phyloP scores from a whole-genome alignment of 2,888 invertebrate genomes.

The Cyaniris semiargus region DNA sequence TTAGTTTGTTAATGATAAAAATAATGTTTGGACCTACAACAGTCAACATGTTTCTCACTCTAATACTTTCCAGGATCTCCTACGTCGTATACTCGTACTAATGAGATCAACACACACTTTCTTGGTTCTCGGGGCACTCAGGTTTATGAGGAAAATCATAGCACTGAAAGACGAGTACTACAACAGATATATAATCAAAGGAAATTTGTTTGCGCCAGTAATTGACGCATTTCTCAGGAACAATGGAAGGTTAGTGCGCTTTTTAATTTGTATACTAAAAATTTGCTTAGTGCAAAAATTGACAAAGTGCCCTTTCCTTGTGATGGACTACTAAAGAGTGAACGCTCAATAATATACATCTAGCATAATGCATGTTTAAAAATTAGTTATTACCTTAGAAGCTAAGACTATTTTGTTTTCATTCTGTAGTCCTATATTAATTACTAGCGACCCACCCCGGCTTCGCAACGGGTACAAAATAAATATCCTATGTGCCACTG shows the following conservation, averaged over 20 bases:
- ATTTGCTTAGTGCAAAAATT: background rate
- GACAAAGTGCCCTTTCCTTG: too few relatives aligned
- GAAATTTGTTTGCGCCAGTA: slow-evolving; percentile 96
- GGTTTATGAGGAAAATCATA: slow-evolving; percentile 98
- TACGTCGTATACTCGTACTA: slow-evolving; percentile 95
- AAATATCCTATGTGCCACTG: too few relatives aligned
- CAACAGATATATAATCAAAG: slow-evolving; percentile 96
- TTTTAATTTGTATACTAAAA: background rate
- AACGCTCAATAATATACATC: too few relatives aligned
- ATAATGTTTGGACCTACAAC: background rate
- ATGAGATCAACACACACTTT: slow-evolving; percentile 99
- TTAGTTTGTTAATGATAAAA: too few relatives aligned
- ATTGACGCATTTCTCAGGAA: slow-evolving; percentile 98
- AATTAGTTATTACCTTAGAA: too few relatives aligned
- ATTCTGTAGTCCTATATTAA: background rate
- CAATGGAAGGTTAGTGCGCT: slow-evolving; percentile 87
- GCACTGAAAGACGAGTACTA: slow-evolving; percentile 99
- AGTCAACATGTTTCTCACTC: background rate
- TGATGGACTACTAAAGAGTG: too few relatives aligned
- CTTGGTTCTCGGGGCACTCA: slow-evolving; percentile 96
- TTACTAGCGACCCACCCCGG: too few relatives aligned
- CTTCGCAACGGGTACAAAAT: too few relatives aligned
- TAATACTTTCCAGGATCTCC: slow-evolving; percentile 83
- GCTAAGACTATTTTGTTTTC: too few relatives aligned
- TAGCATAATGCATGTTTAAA: too few relatives aligned